Evolutionary conservation across 1,140 invertebrate genomes (phyloP).

Genomic region (Heliconius himera): DNA sequence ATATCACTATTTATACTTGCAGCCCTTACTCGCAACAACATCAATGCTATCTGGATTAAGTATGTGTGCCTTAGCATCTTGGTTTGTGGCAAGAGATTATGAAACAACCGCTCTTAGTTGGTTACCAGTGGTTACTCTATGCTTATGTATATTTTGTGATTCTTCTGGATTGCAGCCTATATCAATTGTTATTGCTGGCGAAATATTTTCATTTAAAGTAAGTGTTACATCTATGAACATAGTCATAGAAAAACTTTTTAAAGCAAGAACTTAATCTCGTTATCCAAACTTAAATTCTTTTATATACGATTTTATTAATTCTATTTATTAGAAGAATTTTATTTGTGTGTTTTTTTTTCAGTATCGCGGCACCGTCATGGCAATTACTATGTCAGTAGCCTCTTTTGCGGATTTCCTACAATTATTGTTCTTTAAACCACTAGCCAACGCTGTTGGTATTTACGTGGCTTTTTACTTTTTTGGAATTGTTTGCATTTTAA

Average conservation of each 20-base stretch:
- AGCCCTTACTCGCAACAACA: constrained; percentile 56
- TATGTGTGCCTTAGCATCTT: constrained; percentile 64
- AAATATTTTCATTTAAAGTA: constrained; percentile 75
- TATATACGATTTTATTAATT: neutral
- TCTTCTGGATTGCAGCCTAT: constrained; percentile 62
- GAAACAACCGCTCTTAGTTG: constrained; percentile 48
- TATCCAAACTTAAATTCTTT: too few relatives aligned
- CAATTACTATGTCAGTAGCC: constrained; percentile 57
- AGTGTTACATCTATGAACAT: neutral
- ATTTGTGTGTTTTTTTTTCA: constrained; percentile 43
- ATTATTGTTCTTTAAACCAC: constrained; percentile 64
- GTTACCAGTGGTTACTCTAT: constrained; percentile 62
- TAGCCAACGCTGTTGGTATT: constrained; percentile 57
- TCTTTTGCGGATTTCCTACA: constrained; percentile 58
- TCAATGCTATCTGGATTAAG: constrained; percentile 62
- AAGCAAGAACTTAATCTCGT: neutral
- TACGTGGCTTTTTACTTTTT: constrained; percentile 69
- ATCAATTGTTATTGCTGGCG: constrained; percentile 61
- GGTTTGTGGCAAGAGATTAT: constrained; percentile 57
- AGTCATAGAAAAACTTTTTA: too few relatives aligned
- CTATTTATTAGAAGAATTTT: neutral
- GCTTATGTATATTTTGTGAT: constrained; percentile 72
- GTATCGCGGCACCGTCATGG: constrained; percentile 69
- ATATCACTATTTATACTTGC: constrained; percentile 42
- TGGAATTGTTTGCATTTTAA: constrained; percentile 54